Evolutionary conservation across 1,140 invertebrate genomes (phyloP).

Genomic region (Drosophila sechellia): DNA sequence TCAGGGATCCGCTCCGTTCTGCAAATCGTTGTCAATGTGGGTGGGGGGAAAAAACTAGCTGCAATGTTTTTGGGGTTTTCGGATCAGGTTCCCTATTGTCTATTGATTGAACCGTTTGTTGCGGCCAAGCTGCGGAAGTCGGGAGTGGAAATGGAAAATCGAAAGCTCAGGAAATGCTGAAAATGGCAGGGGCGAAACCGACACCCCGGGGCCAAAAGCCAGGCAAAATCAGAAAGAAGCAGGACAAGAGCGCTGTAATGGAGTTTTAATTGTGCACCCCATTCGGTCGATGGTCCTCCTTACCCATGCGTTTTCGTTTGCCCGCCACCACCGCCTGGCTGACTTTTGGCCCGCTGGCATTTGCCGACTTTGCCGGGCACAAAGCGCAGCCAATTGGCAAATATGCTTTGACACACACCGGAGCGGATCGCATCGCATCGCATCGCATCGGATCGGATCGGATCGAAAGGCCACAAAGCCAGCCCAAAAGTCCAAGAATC

Average conservation of each 20-base stretch:
- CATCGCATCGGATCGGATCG: not conserved
- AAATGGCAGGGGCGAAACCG: constrained; percentile 1
- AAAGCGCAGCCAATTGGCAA: constrained; percentile 55
- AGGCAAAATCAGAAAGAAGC: constrained; percentile 5
- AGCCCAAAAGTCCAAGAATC: constrained; percentile 16
- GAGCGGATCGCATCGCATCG: constrained; percentile 5
- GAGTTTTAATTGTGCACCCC: constrained; percentile 30
- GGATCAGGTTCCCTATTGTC: constrained; percentile 17
- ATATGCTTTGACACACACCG: constrained; percentile 54
- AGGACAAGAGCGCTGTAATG: constrained; percentile 24
- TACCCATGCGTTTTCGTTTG: not conserved
- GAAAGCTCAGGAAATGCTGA: not conserved
- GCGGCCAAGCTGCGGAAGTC: constrained; percentile 16
- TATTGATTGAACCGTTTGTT: constrained; percentile 50
- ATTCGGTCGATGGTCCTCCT: not conserved
- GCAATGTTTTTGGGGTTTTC: constrained; percentile 32
- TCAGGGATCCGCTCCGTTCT: constrained; percentile 9
- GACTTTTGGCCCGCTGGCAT: constrained; percentile 10
- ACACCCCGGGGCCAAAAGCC: constrained; percentile 11
- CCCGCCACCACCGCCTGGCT: not conserved
- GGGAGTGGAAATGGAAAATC: constrained; percentile 16
- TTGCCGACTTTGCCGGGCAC: constrained; percentile 18
- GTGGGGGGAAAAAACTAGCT: not conserved
- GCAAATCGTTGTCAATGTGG: constrained; percentile 26
- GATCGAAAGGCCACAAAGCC: constrained; percentile 17